Conservation (phyloP, 2,888 invertebrate genomes). For the Oasisia sp. region DNA sequence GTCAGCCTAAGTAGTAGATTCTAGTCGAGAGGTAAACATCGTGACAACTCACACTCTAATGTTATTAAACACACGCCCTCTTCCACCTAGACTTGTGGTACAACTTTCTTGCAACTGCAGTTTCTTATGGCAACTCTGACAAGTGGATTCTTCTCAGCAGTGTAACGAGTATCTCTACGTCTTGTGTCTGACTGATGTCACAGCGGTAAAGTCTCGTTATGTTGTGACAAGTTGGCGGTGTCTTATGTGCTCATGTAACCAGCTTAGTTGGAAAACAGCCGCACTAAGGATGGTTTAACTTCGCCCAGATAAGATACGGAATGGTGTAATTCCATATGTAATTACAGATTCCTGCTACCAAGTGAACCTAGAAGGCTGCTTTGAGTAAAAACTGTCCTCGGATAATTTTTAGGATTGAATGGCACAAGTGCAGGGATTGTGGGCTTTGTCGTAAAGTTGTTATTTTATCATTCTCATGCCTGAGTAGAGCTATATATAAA, state of each 20-base stretch:
- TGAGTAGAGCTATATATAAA: not conserved
- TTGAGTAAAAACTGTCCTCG: not conserved
- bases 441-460: not conserved
- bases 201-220: not conserved
- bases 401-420: not conserved
- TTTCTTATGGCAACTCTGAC: not conserved
- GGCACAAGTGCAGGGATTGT: not conserved
- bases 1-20: not conserved
- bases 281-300: not conserved
- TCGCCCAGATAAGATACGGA: not conserved
- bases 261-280: not conserved
- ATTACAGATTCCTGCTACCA: not conserved
- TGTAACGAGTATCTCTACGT: not conserved
- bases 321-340: not conserved
- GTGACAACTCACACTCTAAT: not conserved
- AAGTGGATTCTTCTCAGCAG: not conserved
- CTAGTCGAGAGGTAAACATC: not conserved
- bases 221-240: not conserved
- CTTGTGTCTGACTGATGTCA: not conserved
- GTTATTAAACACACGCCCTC: not conserved
- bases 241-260: not conserved
- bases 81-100: not conserved
- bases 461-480: not conserved
- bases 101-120: not conserved
- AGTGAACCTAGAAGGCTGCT: not conserved